These are phyloP conservation scores for Drosophila nebulosa DNA, from an alignment of 1,140 invertebrate species.

Conservation along the genomic window DNA sequence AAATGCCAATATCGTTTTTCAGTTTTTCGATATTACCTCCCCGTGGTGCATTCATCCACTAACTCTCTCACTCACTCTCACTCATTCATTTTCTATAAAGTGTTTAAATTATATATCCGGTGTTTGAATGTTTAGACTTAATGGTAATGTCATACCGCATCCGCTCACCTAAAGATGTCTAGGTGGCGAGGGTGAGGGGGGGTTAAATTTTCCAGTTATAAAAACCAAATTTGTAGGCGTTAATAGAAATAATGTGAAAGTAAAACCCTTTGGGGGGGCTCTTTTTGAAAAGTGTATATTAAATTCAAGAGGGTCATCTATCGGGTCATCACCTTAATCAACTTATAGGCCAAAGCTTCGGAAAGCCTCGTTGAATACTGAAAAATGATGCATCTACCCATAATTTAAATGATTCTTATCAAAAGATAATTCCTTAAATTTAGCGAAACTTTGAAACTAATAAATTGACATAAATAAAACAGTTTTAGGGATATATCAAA, in stretches of 20 bases:
- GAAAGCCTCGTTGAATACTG: too few species aligned
- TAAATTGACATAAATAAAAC: too few species aligned
- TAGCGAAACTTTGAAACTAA: too few species aligned
- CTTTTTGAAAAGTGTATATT: neutral
- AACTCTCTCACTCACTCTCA: neutral
- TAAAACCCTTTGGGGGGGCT: neutral
- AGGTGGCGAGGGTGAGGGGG: too few species aligned
- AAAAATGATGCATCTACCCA: too few species aligned
- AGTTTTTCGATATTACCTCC: slow-evolving; percentile 57
- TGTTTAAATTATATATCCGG: slow-evolving; percentile 73
- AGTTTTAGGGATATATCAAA: too few species aligned
- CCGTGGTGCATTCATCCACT: slow-evolving; percentile 43
- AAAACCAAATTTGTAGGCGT: neutral
- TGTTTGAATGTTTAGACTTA: slow-evolving; percentile 1
- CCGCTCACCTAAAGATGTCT: slow-evolving; percentile 4
- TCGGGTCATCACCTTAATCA: too few species aligned
- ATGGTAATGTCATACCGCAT: slow-evolving; percentile 27
- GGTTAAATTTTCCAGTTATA: neutral
- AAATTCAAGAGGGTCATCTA: too few species aligned
- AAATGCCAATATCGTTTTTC: slow-evolving; percentile 54
- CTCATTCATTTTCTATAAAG: slow-evolving; percentile 45
- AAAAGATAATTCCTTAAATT: too few species aligned
- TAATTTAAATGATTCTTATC: too few species aligned
- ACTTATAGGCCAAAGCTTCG: too few species aligned
- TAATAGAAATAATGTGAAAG: neutral